These are phyloP conservation scores for Mustela lutreola DNA, from an alignment of 2,113 vertebrate genomes.

Conservation along the genomic window DNA sequence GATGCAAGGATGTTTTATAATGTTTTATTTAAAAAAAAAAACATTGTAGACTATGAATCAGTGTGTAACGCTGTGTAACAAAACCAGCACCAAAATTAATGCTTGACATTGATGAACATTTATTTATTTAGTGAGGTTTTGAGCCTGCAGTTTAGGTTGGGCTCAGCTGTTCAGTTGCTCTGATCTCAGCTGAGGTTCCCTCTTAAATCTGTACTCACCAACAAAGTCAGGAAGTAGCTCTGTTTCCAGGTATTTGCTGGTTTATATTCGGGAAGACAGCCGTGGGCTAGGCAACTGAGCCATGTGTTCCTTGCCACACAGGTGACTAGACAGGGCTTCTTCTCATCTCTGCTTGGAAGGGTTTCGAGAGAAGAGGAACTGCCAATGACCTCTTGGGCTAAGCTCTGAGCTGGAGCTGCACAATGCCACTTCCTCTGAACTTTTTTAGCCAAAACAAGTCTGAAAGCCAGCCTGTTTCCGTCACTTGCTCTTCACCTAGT, in stretches of 20 bases:
- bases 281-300: background rate
- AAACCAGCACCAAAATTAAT: background rate
- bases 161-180: background rate
- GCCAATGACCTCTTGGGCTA: background rate
- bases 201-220: background rate
- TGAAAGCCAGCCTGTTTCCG: background rate
- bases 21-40: background rate
- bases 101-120: background rate
- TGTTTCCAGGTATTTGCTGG: background rate
- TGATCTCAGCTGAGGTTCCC: background rate
- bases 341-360: background rate
- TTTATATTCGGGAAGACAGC: background rate
- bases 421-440: background rate
- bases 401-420: background rate
- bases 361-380: background rate
- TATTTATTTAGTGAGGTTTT: background rate
- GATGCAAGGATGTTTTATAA: background rate
- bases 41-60: background rate
- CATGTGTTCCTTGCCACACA: background rate
- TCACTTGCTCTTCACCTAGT: background rate
- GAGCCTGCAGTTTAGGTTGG: background rate
- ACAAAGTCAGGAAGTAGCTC: background rate
- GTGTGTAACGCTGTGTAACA: background rate
- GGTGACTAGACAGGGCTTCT: background rate
- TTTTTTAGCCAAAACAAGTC: background rate